Evolutionary conservation across 2,888 invertebrate species (phyloP).

Genomic region (Eurytoma californica): DNA sequence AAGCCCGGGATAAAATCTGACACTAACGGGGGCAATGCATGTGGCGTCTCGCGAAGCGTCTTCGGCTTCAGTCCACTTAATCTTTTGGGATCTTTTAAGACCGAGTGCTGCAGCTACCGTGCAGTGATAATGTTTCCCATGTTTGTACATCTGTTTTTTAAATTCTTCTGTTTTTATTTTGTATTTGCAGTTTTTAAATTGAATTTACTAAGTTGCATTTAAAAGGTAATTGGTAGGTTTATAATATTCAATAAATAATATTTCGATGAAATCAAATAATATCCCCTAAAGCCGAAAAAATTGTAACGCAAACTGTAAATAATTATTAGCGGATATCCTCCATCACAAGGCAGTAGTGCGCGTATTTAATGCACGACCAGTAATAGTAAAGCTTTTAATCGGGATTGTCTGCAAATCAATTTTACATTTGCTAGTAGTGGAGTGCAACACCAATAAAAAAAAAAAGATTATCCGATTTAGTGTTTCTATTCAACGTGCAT

Average conservation of each 20-base stretch:
- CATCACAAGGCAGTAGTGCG: slow-evolving; percentile 12
- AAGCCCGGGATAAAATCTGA: slow-evolving; percentile 1
- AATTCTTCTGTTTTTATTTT: no score
- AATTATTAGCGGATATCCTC: slow-evolving; percentile 1
- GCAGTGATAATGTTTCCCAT: no score
- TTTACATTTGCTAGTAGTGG: slow-evolving; percentile 33
- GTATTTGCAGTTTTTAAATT: no score
- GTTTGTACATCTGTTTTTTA: no score
- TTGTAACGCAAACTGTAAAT: not conserved
- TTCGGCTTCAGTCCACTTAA: not conserved
- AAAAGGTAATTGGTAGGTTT: no score
- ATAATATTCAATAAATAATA: no score
- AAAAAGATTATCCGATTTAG: slow-evolving; percentile 35
- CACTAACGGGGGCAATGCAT: slow-evolving; percentile 2
- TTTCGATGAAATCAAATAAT: no score
- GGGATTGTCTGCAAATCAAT: slow-evolving; percentile 46
- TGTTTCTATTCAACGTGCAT: slow-evolving; percentile 29
- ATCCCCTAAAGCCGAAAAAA: no score
- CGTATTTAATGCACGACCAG: slow-evolving; percentile 35
- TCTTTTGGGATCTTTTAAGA: no score
- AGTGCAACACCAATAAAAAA: slow-evolving; percentile 31
- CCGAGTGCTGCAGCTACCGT: no score
- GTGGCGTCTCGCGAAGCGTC: slow-evolving; percentile 1
- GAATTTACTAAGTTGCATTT: no score
- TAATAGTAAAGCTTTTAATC: slow-evolving; percentile 46